Percentiles rank a stretch among this genome's conserved stretches.
Evolutionary conservation across 2,888 invertebrate species (phyloP).

Genomic region (Caenorhabditis virilis): DNA sequence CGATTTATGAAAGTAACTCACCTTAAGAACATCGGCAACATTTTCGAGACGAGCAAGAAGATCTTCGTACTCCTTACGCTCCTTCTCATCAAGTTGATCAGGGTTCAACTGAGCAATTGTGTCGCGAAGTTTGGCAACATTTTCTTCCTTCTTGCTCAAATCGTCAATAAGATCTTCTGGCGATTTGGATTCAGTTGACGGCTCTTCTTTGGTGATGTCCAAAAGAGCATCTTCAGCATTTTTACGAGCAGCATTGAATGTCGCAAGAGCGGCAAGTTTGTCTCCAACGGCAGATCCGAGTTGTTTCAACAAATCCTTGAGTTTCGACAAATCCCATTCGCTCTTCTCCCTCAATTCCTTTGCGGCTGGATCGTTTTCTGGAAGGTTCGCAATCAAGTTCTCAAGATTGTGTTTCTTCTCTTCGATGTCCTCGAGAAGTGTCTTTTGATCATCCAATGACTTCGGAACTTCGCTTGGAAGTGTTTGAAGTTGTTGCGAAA

Average conservation of each 20-base stretch:
- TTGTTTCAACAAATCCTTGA: constrained; percentile 41
- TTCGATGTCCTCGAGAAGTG: constrained; percentile 36
- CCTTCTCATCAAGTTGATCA: constrained; percentile 40
- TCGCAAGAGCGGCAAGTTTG: constrained; percentile 50
- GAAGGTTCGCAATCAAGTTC: constrained; percentile 31
- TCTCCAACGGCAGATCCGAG: constrained; percentile 48
- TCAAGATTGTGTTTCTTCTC: constrained; percentile 33
- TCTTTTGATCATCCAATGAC: constrained; percentile 34
- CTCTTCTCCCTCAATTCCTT: constrained; percentile 41
- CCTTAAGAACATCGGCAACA: constrained; percentile 40
- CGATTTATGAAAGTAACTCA: constrained; percentile 10
- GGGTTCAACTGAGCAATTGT: constrained; percentile 28
- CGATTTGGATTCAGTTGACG: constrained; percentile 5
- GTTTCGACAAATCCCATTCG: constrained; percentile 41
- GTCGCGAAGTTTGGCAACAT: constrained; percentile 27
- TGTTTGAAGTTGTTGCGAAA: constrained; percentile 28
- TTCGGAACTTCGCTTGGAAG: constrained; percentile 24
- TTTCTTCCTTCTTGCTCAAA: constrained; percentile 27
- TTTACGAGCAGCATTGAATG: constrained; percentile 49
- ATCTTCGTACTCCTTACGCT: constrained; percentile 40
- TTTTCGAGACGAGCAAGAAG: constrained; percentile 43
- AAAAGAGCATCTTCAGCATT: constrained; percentile 46
- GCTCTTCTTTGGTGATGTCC: constrained; percentile 28
- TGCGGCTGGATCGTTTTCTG: constrained; percentile 27
- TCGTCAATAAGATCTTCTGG: constrained; percentile 33